Conservation (phyloP, 2,113 vertebrate species). For the Puntigrus tetrazona region DNA sequence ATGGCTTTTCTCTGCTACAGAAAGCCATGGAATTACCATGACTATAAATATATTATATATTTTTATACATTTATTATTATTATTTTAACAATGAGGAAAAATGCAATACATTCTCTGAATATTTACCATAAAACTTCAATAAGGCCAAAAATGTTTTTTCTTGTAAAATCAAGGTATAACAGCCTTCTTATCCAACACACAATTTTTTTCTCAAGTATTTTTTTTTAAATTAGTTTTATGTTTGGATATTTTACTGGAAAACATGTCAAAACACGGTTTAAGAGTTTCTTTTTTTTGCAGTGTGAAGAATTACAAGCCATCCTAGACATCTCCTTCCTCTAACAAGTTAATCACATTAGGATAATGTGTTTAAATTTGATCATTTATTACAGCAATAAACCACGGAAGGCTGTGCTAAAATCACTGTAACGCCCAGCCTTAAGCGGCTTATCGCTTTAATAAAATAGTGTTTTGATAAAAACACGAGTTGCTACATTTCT, state of each 20-base stretch:
- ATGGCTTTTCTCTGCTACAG: too few species aligned
- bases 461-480: not conserved
- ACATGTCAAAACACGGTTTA: not conserved
- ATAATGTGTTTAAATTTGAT: not conserved
- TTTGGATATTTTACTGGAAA: slow-evolving; percentile 6
- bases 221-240: not conserved
- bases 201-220: not conserved
- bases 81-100: too few species aligned
- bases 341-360: not conserved
- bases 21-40: too few species aligned
- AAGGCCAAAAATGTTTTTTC: too few species aligned
- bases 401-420: not conserved
- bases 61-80: too few species aligned
- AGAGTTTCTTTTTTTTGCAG: not conserved
- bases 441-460: not conserved
- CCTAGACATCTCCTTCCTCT: not conserved
- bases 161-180: too few species aligned
- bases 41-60: too few species aligned
- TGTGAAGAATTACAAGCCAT: not conserved
- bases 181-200: too few species aligned
- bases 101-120: too few species aligned
- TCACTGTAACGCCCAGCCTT: not conserved
- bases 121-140: too few species aligned
- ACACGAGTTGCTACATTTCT: not conserved
- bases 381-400: not conserved